Conservation (phyloP, 2,797 vertebrate species). For the Rhabdomys pumilio region DNA sequence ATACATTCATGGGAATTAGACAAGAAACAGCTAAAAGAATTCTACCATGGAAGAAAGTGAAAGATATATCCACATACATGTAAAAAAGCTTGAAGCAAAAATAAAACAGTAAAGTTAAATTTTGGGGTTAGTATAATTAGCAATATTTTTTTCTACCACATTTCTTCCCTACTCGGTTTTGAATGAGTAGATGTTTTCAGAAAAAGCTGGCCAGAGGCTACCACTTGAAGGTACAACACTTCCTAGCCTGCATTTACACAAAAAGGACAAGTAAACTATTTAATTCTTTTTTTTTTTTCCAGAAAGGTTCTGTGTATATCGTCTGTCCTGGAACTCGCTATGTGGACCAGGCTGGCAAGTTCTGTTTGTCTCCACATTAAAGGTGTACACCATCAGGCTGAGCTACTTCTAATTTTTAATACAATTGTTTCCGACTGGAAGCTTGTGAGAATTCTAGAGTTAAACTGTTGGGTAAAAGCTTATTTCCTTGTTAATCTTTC, state of each 20-base stretch:
- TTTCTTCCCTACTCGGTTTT: slow-evolving; percentile 11
- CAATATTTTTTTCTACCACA: not conserved
- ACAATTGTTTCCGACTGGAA: slow-evolving; percentile 8
- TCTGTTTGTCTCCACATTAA: not conserved
- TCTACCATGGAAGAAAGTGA: not conserved
- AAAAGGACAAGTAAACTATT: not conserved
- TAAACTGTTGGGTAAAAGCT: slow-evolving; percentile 16
- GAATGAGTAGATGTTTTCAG: not conserved
- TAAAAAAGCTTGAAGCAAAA: not conserved
- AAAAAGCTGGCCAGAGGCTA: not conserved
- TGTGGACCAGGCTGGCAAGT: not conserved
- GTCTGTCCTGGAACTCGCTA: not conserved
- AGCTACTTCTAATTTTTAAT: not conserved
- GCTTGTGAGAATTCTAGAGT: slow-evolving; percentile 53
- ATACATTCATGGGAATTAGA: not conserved
- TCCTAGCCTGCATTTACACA: not conserved
- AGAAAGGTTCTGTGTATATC: not conserved
- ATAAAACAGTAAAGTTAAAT: not conserved
- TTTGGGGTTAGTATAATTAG: not conserved
- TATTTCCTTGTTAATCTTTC: slow-evolving; percentile 30
- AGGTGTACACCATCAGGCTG: not conserved
- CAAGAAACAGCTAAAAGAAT: not conserved
- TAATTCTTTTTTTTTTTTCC: too few relatives aligned
- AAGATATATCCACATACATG: too few relatives aligned
- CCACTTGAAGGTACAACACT: not conserved